Evolutionary conservation across 2,888 invertebrate genomes (phyloP), one percentile per base, ranked within the genome.

Genomic region (Notodonta ziczac): DNA sequence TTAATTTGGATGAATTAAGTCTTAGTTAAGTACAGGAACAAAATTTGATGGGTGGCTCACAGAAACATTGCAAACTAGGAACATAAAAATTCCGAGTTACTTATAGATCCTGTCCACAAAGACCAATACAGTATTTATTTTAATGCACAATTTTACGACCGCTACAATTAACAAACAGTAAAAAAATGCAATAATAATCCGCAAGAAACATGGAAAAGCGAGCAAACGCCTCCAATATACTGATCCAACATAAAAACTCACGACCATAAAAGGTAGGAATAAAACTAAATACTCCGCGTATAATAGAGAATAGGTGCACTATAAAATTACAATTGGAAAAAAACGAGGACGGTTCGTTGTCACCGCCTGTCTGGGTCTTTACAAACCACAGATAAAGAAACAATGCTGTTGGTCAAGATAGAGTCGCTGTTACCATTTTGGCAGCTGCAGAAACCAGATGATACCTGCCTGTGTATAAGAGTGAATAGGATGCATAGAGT

Each of bases 271-370:
- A 76, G 58, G 39, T 67, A 69, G 44, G 44, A 66, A 73, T 70
- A 69, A 71, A 71, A 69, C 62, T 61, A 65, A 62, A 62, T 61
- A 65, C 51, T 4, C 14, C 12, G 14, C 58, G 10, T 46, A 62
- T 69, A 73, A 78, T 74, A 76, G 74, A 76, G 70, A 74, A 77
- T 66, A 24, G 24, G 24, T 24, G 53, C 66, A 65, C 66, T 68
- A 81, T 86, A 77, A 83, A 82, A 54, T 76, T 80, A 84, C 82
- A 85, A 84, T 82, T 73, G 78, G 75, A 77, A 84, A 86, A 83
- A 87, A 87, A 83, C 78, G 74, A 77, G 76, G 78, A 77, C 62
- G 72, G 73, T 67, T 52, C 58, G 56, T 69, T 69, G 67, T 74
- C 63, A 77, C 83, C 84, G 85, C n/a, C 24, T 2, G 24, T 2